These are phyloP conservation scores for Esox masquinongy DNA, from an alignment of 2,797 vertebrate genomes.

Conservation along the genomic window DNA sequence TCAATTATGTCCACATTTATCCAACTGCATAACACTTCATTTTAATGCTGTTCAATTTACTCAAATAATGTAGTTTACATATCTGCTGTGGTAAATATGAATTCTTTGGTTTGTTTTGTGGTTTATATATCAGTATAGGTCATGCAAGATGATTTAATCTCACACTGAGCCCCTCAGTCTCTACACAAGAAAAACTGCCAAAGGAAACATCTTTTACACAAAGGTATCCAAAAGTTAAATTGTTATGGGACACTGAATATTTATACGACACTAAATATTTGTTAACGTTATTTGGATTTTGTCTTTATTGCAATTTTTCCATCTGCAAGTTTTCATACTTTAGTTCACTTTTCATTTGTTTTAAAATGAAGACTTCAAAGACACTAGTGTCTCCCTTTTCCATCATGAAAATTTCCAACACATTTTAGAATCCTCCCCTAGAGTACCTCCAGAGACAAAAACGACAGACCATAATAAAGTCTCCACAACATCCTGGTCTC, in stretches of 20 bases:
- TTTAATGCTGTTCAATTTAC: not conserved
- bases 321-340: not conserved
- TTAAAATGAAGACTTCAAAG: not conserved
- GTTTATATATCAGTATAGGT: not conserved
- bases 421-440: constrained; percentile 32
- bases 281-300: not conserved
- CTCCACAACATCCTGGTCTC: constrained; percentile 47
- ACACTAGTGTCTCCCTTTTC: constrained; percentile 19
- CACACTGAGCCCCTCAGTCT: not conserved
- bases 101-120: not conserved
- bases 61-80: not conserved
- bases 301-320: not conserved
- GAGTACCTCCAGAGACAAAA: constrained; percentile 27
- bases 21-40: not conserved
- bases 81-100: not conserved
- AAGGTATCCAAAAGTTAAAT: not conserved
- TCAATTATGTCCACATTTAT: not conserved
- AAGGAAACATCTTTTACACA: not conserved
- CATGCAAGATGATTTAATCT: not conserved
- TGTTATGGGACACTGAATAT: not conserved
- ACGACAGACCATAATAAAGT: constrained; percentile 37
- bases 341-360: not conserved
- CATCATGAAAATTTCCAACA: constrained; percentile 26
- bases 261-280: not conserved
- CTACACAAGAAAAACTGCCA: not conserved